Evolutionary conservation across 2,113 vertebrate genomes (phyloP), one percentile per base, ranked within the genome.

Genomic region (Tautogolabrus adspersus): DNA sequence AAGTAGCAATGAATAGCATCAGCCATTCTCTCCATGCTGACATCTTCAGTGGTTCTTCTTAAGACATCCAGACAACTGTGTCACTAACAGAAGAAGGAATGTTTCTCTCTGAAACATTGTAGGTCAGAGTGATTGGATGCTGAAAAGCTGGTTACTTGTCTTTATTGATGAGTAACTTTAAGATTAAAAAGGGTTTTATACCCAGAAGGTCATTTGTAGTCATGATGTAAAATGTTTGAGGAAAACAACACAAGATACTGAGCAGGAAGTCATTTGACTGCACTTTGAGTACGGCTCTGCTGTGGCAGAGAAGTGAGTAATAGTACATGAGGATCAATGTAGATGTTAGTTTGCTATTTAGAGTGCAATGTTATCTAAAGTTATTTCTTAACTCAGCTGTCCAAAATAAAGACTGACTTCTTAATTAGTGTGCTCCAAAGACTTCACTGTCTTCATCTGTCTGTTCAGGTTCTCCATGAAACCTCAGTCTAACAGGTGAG

Each of bases 11-110:
- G 72, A 88, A 47, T 66, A 69, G 52, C 65, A 78, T 69, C 6
- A 19, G 22, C 40, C 67, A 34, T 71, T 78, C 23, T 71, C 59
- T 47, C 75, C 46, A 65, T 37, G 1, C 21, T 81, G 74, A 77
- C 81, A 78, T 61, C 26, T 75, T 18, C 68, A 73, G 52, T 73
- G 79, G 85, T 70, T 66, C 54, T 26, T 76, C 51, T 61, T 19
- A 6, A 62, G 70, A 77, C 77, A 49, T 77, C 68, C 16, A 58
- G 15, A 37, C 38, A 72, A 3, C 57, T 55, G 54, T 11, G 16
- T 46, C 54, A 51, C 70, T 61, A 64, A 59, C 34, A 47, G 60
- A 75, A 49, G 21, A 57, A 55, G 65, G 10, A 26, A 10, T 15
- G 55, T n/a, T 52, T 15, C 38, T 66, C 52, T 72, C 57, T 47